Base-by-base conservation (phyloP, 2,888 invertebrate species). In the Peribatodes rhomboidaria region DNA sequence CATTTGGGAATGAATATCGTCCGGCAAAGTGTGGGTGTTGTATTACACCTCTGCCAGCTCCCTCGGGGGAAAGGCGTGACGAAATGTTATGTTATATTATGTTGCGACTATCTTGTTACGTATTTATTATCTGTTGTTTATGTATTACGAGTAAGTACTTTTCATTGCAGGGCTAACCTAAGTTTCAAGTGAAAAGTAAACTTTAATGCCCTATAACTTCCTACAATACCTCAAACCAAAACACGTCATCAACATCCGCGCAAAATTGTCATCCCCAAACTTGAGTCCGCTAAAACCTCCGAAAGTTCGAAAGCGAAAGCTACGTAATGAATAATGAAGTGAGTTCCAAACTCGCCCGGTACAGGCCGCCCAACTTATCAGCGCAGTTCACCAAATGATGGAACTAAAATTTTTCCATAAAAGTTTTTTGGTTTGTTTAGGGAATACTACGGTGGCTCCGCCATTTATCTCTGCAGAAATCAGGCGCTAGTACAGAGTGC, bases 291-390 rank as follows among this genome's bases (percentile, higher is more conserved):
- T 65, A 61, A 65, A 65, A 61, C 65, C 60, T 65, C 46, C 16
- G 65, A 70, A 72, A 72, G 67, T 81, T 78, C 70, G 67, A 67
- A 78, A 83, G 79, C 80, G 78, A 76, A 78, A 74, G 76, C 79
- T 77, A 77, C 79, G 81, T 82, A 81, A 85, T 86, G 86, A 86
- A 85, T 86, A 84, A 87, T 87, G 84, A 83, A 83, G 80, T 73
- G 81, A 86, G 82, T 85, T 85, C 73, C 61, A 69, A 78, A 85
- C 80, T 81, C 69, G 70, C 70, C 57, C 68, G 66, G 67, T 47
- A 49, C 44, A 47, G 13, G 11, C 7, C 6, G n/a, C 18, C 50
- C 18, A 49, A 16, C 11, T 50, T 50, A 27, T n/a, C n/a, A 18
- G 3, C n/a, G n/a, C 7, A 7, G 35, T 18, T 18, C 18, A 14